These are phyloP conservation scores for Caretta caretta DNA, from an alignment of 2,113 vertebrate genomes.

Conservation along the genomic window DNA sequence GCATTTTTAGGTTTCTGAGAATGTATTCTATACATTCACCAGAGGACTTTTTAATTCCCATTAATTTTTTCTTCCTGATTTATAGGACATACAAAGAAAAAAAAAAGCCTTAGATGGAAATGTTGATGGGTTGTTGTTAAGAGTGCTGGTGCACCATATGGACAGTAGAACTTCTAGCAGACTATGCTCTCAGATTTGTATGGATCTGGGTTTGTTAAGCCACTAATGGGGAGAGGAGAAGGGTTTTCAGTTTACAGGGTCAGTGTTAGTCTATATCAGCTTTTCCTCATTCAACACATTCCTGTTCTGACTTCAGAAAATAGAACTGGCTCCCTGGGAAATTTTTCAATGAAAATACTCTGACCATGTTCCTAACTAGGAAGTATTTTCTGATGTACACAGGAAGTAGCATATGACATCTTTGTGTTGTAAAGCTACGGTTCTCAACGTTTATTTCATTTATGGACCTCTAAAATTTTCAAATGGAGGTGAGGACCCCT, in stretches of 20 bases:
- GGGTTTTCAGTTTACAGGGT: background rate
- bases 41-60: background rate
- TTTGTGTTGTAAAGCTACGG: background rate
- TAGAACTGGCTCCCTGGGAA: background rate
- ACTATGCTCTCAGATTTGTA: fast-evolving
- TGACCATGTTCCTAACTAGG: background rate
- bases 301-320: background rate
- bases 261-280: background rate
- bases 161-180: fast-evolving
- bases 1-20: background rate
- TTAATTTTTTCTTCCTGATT: background rate
- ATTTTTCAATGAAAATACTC: background rate
- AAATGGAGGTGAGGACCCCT: background rate
- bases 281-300: background rate
- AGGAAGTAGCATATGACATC: background rate
- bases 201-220: background rate
- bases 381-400: background rate
- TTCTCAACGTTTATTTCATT: background rate
- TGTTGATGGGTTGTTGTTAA: background rate
- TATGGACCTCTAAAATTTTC: background rate
- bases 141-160: background rate
- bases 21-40: background rate
- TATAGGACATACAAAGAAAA: background rate
- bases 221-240: background rate
- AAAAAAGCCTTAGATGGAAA: background rate